Evolutionary conservation across 2,797 vertebrate species (phyloP).

Genomic region (Moxostoma hubbsi): DNA sequence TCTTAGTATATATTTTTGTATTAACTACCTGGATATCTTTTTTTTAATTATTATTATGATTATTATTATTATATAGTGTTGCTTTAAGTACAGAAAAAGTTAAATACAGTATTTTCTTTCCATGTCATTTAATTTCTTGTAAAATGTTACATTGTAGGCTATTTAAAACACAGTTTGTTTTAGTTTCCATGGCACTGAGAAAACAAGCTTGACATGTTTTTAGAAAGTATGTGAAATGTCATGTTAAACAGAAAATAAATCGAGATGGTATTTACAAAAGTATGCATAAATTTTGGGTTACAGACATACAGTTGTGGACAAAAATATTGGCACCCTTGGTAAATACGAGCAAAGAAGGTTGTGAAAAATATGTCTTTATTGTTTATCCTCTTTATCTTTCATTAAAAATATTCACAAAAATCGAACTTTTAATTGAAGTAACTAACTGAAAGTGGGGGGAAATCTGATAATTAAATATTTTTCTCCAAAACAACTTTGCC

Average conservation of each 20-base stretch:
- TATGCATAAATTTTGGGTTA: not conserved
- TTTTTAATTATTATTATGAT: constrained; percentile 8
- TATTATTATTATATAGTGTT: constrained; percentile 14
- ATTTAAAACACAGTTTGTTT: no score
- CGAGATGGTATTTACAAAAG: not conserved
- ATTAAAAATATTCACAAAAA: no score
- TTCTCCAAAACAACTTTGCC: no score
- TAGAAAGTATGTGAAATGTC: not conserved
- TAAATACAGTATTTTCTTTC: constrained; percentile 3
- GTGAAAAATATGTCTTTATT: no score
- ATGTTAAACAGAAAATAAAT: not conserved
- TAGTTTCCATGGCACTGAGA: not conserved
- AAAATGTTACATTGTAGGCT: not conserved
- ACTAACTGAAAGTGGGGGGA: no score
- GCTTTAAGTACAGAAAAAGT: constrained; percentile 6
- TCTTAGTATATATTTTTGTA: constrained; percentile 68
- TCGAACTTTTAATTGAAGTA: no score
- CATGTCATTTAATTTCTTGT: not conserved
- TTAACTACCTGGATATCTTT: constrained; percentile 53
- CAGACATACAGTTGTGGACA: no score
- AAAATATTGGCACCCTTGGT: no score
- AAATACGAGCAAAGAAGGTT: no score
- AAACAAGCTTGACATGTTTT: not conserved
- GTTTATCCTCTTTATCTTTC: no score
- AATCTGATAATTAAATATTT: no score